phyloP scores from a whole-genome alignment of 1,140 invertebrate species.

The Potamilus streckersoni region DNA sequence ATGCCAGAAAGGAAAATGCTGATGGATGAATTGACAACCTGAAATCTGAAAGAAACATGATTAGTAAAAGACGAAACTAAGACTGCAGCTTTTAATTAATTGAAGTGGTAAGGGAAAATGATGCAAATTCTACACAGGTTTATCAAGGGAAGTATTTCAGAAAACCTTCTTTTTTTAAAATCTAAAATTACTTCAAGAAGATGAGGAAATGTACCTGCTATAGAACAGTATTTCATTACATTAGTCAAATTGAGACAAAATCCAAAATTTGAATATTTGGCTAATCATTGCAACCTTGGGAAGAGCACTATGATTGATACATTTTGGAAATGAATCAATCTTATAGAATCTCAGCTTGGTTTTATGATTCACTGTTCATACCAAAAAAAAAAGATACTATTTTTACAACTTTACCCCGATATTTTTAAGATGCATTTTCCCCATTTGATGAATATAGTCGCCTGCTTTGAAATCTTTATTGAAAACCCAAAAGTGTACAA shows the following conservation, averaged over 20 bases:
- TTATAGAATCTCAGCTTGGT: slow-evolving; percentile 22
- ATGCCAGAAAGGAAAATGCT: too few species aligned
- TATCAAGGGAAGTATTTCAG: background rate
- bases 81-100: background rate
- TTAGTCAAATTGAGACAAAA: slow-evolving; percentile 30
- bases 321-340: slow-evolving; percentile 37
- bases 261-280: background rate
- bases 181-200: background rate
- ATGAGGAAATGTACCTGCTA: background rate
- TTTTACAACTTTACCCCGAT: too few species aligned
- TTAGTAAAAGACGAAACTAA: background rate
- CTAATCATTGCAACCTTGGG: slow-evolving; percentile 2
- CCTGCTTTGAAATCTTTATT: too few species aligned
- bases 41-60: background rate
- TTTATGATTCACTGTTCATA: slow-evolving; percentile 30
- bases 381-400: too few species aligned
- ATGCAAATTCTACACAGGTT: slow-evolving; percentile 5
- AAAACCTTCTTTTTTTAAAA: slow-evolving; percentile 3
- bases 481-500: slow-evolving; percentile 31
- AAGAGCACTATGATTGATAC: slow-evolving; percentile 9
- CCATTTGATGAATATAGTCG: too few species aligned
- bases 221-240: slow-evolving; percentile 28
- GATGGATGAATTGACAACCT: slow-evolving; percentile 2
- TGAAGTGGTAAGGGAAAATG: background rate
- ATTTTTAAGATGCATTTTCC: too few species aligned